These are phyloP conservation scores for Drosophila punjabiensis DNA, from an alignment of 1,140 invertebrate species.

Conservation along the genomic window DNA sequence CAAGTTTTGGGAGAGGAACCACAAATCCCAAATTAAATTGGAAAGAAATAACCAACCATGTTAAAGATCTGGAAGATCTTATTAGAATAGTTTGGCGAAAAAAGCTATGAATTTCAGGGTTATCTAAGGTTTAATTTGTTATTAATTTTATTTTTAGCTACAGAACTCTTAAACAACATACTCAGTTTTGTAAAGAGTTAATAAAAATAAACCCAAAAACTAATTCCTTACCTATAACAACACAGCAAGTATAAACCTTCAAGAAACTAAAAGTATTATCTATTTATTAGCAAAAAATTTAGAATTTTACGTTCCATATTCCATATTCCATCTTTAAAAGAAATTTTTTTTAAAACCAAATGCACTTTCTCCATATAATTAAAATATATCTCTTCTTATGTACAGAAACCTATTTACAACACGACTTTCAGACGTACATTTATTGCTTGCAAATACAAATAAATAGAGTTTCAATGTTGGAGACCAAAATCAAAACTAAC, in stretches of 20 bases:
- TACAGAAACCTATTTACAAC: neutral
- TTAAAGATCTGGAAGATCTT: neutral
- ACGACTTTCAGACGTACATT: constrained; percentile 20
- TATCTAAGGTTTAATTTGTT: neutral
- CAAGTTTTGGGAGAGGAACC: constrained; percentile 5
- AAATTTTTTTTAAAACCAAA: no score
- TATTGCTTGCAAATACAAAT: constrained; percentile 12
- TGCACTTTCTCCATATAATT: neutral
- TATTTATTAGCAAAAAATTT: neutral
- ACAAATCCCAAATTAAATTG: constrained; percentile 3
- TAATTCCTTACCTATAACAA: neutral
- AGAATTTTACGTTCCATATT: neutral
- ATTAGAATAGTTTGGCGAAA: neutral
- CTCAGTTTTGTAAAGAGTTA: neutral
- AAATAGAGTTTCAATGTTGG: constrained; percentile 13
- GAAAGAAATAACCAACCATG: neutral
- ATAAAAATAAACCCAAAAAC: neutral
- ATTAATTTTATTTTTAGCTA: neutral
- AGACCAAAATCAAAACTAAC: constrained; percentile 13
- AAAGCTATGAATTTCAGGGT: neutral
- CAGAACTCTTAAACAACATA: neutral
- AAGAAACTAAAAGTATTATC: neutral
- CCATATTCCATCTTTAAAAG: no score
- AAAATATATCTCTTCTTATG: constrained; percentile 8
- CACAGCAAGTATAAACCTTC: neutral